Conservation (phyloP, 2,797 vertebrate genomes). For the Phaenicophaeus curvirostris region DNA sequence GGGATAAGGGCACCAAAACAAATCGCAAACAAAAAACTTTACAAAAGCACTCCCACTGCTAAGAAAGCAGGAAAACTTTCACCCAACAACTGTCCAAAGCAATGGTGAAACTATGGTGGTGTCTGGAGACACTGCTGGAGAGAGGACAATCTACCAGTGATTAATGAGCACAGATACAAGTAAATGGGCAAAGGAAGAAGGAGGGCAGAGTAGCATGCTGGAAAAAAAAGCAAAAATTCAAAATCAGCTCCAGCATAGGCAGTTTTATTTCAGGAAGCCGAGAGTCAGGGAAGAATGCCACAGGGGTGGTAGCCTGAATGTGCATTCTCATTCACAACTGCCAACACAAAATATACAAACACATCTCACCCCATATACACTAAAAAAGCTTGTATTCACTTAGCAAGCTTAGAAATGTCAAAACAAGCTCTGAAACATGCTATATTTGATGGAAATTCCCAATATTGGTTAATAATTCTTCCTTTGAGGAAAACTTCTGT, state of each 20-base stretch:
- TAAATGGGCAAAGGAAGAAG: background rate
- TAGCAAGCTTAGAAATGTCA: background rate
- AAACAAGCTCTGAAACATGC: background rate
- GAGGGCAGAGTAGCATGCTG: background rate
- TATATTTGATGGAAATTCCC: background rate
- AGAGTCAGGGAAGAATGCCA: background rate
- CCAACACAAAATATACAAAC: background rate
- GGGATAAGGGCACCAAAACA: background rate
- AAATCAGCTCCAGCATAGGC: background rate
- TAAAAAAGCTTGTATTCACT: background rate
- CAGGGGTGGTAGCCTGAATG: fast-evolving
- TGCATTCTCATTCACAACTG: background rate
- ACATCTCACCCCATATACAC: background rate
- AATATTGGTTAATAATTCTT: background rate
- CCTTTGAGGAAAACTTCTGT: background rate
- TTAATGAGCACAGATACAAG: background rate
- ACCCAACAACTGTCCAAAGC: background rate
- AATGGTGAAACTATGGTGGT: background rate
- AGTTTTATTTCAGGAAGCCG: background rate
- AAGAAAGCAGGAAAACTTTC: background rate
- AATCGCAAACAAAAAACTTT: background rate
- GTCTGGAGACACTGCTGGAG: background rate
- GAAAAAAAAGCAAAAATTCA: background rate
- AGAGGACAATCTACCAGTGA: background rate
- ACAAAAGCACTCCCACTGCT: background rate